Conservation (phyloP, 64 coral and sea anemone genomes). For the Acropora tenuis region DNA sequence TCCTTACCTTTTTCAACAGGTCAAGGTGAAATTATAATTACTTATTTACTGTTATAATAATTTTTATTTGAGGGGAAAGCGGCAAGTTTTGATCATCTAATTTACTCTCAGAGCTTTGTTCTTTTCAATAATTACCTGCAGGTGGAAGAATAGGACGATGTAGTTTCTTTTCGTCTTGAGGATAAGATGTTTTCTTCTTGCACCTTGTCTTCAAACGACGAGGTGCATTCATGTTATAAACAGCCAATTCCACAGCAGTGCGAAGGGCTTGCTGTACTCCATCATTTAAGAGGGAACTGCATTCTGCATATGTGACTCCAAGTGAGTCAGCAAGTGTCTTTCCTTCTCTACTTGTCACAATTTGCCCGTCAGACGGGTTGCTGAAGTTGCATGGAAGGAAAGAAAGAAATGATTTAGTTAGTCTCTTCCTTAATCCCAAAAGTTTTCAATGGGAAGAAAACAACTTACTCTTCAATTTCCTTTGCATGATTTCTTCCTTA, state of each 20-base stretch:
- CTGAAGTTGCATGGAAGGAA: neutral
- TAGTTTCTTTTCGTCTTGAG: slow-evolving; percentile 37
- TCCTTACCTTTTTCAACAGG: too few relatives aligned
- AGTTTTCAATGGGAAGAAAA: too few relatives aligned
- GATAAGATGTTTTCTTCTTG: slow-evolving; percentile 21
- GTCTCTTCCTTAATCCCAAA: neutral
- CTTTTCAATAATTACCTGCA: slow-evolving; percentile 53
- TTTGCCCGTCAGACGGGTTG: neutral
- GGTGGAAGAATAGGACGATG: slow-evolving; percentile 66
- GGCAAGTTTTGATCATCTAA: too few relatives aligned
- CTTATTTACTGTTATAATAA: too few relatives aligned
- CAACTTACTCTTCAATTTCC: too few relatives aligned
- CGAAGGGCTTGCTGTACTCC: slow-evolving; percentile 36
- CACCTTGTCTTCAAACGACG: neutral
- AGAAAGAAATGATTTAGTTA: neutral
- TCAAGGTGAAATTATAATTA: too few relatives aligned
- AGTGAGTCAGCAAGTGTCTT: slow-evolving; percentile 1
- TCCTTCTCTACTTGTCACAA: slow-evolving; percentile 13
- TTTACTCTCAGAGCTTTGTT: too few relatives aligned
- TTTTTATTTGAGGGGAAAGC: too few relatives aligned
- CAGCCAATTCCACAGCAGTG: neutral
- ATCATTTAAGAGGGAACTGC: slow-evolving; percentile 17
- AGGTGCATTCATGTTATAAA: neutral
- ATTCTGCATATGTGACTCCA: slow-evolving; percentile 25
- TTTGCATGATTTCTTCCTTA: neutral